Evolutionary conservation across 2,888 invertebrate species (phyloP).

Genomic region (Pardosa pseudoannulata): DNA sequence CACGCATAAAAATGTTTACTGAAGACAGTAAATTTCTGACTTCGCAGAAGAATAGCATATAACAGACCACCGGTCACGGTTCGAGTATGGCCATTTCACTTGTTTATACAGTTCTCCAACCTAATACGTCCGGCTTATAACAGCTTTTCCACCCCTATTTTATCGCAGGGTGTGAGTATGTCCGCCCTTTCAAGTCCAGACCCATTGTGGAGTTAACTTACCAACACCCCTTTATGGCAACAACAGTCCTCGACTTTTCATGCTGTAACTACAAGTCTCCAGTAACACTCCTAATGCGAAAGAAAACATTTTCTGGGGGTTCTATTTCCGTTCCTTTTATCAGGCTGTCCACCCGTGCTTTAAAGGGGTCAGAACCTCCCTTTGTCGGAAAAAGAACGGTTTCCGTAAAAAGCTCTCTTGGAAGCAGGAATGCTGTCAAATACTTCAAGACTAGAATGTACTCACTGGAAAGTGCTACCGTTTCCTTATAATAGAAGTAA

Average conservation of each 20-base stretch:
- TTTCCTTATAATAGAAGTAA: neutral
- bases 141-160: conserved; percentile 1
- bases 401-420: neutral
- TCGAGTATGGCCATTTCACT: neutral
- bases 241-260: conserved; percentile 23
- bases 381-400: conserved; percentile 27
- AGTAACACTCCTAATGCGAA: conserved; percentile 39
- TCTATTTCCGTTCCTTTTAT: conserved; percentile 52
- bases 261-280: conserved; percentile 38
- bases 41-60: neutral
- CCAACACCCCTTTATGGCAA: conserved; percentile 27
- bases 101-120: neutral
- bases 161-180: conserved; percentile 31
- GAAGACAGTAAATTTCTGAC: too few species aligned
- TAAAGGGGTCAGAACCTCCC: conserved; percentile 13
- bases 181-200: conserved; percentile 35
- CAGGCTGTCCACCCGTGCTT: conserved; percentile 37
- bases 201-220: conserved; percentile 42
- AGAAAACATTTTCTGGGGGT: conserved; percentile 54
- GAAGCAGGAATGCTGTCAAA: conserved; percentile 12
- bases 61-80: neutral
- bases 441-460: neutral
- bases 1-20: too few species aligned
- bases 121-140: conserved; percentile 1
- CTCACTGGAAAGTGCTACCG: neutral